phyloP scores from a whole-genome alignment of 2,113 vertebrate genomes.

The Otocyon megalotis region DNA sequence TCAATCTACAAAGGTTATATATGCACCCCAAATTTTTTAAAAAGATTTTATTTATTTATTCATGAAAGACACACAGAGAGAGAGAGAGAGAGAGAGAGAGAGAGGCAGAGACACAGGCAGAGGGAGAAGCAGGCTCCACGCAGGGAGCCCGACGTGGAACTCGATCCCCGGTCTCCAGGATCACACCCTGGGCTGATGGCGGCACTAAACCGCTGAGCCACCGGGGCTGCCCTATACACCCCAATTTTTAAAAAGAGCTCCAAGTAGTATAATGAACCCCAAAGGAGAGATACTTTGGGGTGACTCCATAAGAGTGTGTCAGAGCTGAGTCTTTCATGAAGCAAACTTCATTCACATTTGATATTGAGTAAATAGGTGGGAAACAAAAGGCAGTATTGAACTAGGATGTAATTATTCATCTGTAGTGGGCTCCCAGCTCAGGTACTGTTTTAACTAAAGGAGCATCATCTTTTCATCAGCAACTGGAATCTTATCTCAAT shows the following conservation, averaged over 20 bases:
- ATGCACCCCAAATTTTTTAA: not conserved
- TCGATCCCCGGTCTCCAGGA: too few relatives aligned
- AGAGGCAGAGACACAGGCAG: too few relatives aligned
- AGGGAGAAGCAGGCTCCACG: too few relatives aligned
- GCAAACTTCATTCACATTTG: slow-evolving; percentile 63
- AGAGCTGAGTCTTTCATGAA: not conserved
- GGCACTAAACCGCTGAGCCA: too few relatives aligned
- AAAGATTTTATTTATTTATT: not conserved
- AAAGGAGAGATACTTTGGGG: not conserved
- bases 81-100: too few relatives aligned
- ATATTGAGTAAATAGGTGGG: slow-evolving; percentile 2
- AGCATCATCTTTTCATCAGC: slow-evolving; percentile 58
- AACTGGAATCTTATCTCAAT: not conserved
- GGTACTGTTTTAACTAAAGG: slow-evolving; percentile 60
- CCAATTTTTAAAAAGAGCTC: not conserved
- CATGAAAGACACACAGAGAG: too few relatives aligned
- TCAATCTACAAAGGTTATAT: not conserved
- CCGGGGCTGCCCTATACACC: not conserved
- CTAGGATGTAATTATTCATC: slow-evolving; percentile 67
- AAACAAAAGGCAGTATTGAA: slow-evolving; percentile 50
- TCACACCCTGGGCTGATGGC: too few relatives aligned
- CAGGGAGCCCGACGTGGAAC: too few relatives aligned
- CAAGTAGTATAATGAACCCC: not conserved
- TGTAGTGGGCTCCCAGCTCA: slow-evolving; percentile 28
- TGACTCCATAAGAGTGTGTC: slow-evolving; percentile 4